phyloP scores from a whole-genome alignment of 2,113 vertebrate genomes.

The Cyprinus carpio region DNA sequence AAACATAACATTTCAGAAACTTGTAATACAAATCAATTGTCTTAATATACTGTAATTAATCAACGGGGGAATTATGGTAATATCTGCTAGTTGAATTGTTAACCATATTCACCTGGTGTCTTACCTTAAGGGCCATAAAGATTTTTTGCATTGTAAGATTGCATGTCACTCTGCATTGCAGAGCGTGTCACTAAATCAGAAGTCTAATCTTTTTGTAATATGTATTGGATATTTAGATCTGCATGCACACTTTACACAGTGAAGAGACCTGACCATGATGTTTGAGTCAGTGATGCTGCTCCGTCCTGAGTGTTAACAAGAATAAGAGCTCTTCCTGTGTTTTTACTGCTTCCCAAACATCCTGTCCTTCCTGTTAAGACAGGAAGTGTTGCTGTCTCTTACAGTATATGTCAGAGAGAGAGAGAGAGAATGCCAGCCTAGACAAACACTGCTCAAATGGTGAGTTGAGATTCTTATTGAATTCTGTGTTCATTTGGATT shows the following conservation, averaged over 20 bases:
- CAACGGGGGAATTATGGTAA: no score
- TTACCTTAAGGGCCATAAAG: background rate
- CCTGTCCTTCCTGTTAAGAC: conserved; percentile 2
- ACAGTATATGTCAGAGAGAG: conserved; percentile 58
- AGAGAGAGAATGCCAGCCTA: conserved; percentile 17
- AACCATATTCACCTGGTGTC: no score
- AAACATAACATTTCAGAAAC: no score
- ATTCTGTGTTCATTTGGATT: background rate
- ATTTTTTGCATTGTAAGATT: background rate
- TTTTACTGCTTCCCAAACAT: conserved; percentile 19
- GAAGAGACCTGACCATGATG: background rate
- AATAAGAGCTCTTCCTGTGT: conserved; percentile 1
- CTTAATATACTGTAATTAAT: no score
- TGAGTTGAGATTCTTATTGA: conserved; percentile 30
- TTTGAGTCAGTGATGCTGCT: background rate
- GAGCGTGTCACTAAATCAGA: background rate
- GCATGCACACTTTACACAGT: background rate
- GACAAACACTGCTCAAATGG: conserved; percentile 21
- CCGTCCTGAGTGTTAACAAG: background rate
- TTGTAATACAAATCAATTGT: no score
- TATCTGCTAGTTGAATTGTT: no score
- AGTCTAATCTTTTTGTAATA: background rate
- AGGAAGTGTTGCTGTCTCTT: conserved; percentile 67
- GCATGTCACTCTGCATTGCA: no score
- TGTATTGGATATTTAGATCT: background rate